A percentile compares a stretch with the other conserved stretches of the same genome.
These are phyloP conservation scores for Brachionus asplanchnoidis DNA, from an alignment of 1,140 invertebrate species.

Conservation along the genomic window DNA sequence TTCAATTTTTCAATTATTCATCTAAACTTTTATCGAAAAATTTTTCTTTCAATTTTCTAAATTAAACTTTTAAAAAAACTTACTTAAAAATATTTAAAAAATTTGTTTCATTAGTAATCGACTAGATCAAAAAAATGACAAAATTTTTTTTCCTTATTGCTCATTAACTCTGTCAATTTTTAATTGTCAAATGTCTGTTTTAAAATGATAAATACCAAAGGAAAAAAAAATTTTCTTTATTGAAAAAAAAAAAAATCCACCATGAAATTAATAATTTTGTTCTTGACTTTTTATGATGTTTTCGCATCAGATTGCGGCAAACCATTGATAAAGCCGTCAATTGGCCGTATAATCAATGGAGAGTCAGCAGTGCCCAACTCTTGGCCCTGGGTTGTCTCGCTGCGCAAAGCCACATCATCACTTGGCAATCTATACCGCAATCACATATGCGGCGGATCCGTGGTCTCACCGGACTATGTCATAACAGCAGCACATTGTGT, in stretches of 20 bases:
- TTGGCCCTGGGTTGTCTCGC: constrained; percentile 28
- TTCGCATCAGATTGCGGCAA: neutral
- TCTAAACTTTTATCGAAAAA: too few species aligned
- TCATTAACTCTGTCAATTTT: too few species aligned
- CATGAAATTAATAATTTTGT: neutral
- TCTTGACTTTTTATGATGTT: neutral
- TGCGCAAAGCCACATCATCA: neutral
- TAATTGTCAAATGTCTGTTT: too few species aligned
- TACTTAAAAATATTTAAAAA: too few species aligned
- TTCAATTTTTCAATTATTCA: too few species aligned
- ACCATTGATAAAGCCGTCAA: neutral
- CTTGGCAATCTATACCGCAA: neutral
- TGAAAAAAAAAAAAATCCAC: neutral
- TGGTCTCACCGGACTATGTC: neutral
- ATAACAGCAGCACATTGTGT: constrained; percentile 19
- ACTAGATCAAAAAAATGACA: too few species aligned
- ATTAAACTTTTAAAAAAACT: too few species aligned
- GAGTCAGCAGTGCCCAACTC: neutral
- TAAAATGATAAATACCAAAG: neutral
- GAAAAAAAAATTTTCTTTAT: neutral
- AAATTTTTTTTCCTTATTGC: too few species aligned
- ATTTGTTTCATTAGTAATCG: too few species aligned
- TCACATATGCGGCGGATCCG: neutral
- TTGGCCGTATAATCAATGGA: neutral
- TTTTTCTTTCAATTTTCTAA: too few species aligned